Evolutionary conservation across 2,888 invertebrate species (phyloP), one percentile per base, ranked within the genome.

Genomic region (Electrophaes corylata): DNA sequence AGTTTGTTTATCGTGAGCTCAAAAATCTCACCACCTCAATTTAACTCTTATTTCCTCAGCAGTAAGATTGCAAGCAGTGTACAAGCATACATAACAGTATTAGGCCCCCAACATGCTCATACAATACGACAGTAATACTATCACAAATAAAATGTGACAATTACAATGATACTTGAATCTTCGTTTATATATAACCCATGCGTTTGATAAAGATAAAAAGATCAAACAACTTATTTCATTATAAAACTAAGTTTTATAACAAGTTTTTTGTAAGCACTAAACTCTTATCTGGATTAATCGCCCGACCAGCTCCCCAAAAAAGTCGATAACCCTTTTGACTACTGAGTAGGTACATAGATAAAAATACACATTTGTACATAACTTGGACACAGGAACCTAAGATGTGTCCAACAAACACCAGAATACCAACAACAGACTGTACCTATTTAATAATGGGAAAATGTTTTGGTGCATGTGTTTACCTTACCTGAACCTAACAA

Each of bases 1-100:
- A 44, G 64, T 65, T 56, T 64, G 55, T 64, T 60, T 64, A 66
- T 62, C 51, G 44, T 40, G 50, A 37, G 43, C 33, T 26, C 40
- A 26, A 35, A 1, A 18, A 35, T 18, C 8, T 23, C 35, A 11
- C n/a, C 26, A 50, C 20, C 8, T 39, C 5, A 58, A 60, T 18
- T 10, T 60, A 31, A 11, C 5, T 35, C 39, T 33, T 58, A 58
- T 19, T 3, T 0, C 0, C 4, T 8, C 4, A 3, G 0, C 0
- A 0, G 52, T 55, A 57, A 57, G 58, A 19, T n/a, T 55, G 3
- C 49, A 51, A 51, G 26, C 12, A 3, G 16, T 10, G 6, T 19
- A 11, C 0, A 10, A 12, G 3, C 4, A 12, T 10, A n/a, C 33
- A n/a, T 19, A 31, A 40, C 11, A 14, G 14, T 23, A 45, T 31